A percentile compares a stretch with the other conserved stretches of the same genome.
These are phyloP conservation scores for Syndactyla subalaris DNA, from an alignment of 2,797 vertebrate genomes.

Conservation along the genomic window DNA sequence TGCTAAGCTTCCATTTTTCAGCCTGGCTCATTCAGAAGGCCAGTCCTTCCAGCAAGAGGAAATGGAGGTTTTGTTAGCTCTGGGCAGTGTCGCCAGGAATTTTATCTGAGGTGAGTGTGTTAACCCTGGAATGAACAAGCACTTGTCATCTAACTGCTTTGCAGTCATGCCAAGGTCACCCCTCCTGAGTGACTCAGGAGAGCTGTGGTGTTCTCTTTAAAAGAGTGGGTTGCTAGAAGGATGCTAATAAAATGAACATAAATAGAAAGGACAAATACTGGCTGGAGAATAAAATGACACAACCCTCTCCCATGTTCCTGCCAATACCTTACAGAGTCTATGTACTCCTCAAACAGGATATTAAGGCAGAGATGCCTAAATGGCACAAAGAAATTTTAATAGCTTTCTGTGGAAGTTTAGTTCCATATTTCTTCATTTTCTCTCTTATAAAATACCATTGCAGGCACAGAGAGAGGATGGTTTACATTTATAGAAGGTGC, in stretches of 20 bases:
- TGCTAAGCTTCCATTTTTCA: background rate
- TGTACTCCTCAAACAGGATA: background rate
- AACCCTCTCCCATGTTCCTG: background rate
- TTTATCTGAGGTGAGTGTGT: background rate
- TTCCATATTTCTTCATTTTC: constrained; percentile 29
- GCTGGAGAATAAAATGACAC: background rate
- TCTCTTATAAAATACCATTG: background rate
- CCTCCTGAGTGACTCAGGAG: background rate
- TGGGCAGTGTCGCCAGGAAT: background rate
- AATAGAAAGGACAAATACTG: background rate
- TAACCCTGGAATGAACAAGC: background rate
- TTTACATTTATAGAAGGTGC: constrained; percentile 35
- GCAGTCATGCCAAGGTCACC: background rate
- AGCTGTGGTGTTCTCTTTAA: background rate
- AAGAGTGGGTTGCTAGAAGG: background rate
- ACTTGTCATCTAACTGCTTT: background rate
- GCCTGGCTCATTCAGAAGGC: background rate
- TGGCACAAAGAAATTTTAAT: background rate
- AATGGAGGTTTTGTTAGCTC: background rate
- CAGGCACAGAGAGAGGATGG: background rate
- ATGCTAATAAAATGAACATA: background rate
- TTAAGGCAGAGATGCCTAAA: background rate
- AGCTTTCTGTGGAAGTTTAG: constrained; percentile 4
- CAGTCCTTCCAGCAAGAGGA: background rate
- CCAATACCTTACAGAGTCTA: background rate